phyloP scores from a whole-genome alignment of 2,888 invertebrate species.

The Ectropis crepuscularia region DNA sequence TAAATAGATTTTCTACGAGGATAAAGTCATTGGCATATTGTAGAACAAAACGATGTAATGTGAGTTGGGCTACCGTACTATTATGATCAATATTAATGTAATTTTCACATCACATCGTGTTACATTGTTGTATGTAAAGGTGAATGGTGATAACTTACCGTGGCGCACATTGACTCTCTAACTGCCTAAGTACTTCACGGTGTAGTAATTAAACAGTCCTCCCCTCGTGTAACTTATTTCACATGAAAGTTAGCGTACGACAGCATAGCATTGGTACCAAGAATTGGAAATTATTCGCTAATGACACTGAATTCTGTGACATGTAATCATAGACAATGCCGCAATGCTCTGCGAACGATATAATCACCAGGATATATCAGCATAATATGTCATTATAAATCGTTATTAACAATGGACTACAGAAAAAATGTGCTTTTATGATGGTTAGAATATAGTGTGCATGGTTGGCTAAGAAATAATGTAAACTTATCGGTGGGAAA shows the following conservation, averaged over 20 bases:
- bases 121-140: too few relatives aligned
- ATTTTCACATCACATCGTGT: too few relatives aligned
- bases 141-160: too few relatives aligned
- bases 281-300: conserved; percentile 7
- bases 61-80: too few relatives aligned
- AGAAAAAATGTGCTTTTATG: conserved; percentile 23
- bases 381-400: conserved; percentile 10
- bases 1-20: too few relatives aligned
- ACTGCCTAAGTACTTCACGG: too few relatives aligned
- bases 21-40: too few relatives aligned
- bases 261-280: not conserved
- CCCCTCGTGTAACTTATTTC: not conserved
- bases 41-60: too few relatives aligned
- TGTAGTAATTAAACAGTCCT: too few relatives aligned
- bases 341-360: conserved; percentile 12
- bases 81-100: too few relatives aligned
- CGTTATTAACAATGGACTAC: conserved; percentile 15
- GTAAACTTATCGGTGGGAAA: not conserved
- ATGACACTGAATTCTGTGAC: conserved; percentile 11
- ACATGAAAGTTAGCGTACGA: not conserved
- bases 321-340: conserved; percentile 17
- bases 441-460: conserved; percentile 4
- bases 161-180: too few relatives aligned
- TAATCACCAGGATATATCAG: conserved; percentile 12
- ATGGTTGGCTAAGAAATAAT: not conserved